Evolutionary conservation across 1,140 invertebrate species (phyloP).

Genomic region (Monomorium pharaonis): DNA sequence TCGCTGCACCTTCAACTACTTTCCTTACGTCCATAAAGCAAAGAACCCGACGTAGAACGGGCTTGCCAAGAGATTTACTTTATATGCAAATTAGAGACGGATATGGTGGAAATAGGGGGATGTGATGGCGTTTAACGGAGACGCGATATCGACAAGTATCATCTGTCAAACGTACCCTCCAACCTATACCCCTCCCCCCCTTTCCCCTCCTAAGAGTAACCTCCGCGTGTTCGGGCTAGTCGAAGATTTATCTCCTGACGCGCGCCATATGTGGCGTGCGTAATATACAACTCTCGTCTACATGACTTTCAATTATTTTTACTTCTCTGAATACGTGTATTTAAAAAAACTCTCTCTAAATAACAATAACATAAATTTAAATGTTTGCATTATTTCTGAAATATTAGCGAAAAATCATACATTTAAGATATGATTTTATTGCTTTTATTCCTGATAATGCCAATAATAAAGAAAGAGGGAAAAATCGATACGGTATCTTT

Average conservation of each 20-base stretch:
- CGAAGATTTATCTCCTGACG: slow-evolving; percentile 53
- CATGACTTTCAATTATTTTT: not conserved
- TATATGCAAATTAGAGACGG: slow-evolving; percentile 75
- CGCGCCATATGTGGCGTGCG: slow-evolving; percentile 40
- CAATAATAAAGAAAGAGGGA: slow-evolving; percentile 10
- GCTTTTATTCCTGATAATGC: not conserved
- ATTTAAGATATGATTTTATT: not conserved
- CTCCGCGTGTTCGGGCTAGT: slow-evolving; percentile 44
- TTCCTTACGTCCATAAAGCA: slow-evolving; percentile 70
- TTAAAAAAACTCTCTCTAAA: not conserved
- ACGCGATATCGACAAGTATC: slow-evolving; percentile 78
- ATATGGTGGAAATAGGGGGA: slow-evolving; percentile 72
- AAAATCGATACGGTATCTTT: slow-evolving; percentile 29
- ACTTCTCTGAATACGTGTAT: not conserved
- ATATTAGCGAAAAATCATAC: not conserved
- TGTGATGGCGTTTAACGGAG: slow-evolving; percentile 74
- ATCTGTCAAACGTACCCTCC: slow-evolving; percentile 76
- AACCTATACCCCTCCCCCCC: slow-evolving; percentile 41
- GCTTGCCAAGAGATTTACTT: slow-evolving; percentile 72
- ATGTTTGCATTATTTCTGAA: not conserved
- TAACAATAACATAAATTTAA: not conserved
- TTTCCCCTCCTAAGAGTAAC: slow-evolving; percentile 1
- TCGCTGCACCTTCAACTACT: slow-evolving; percentile 71
- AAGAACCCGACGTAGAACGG: slow-evolving; percentile 42
- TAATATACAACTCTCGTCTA: slow-evolving; percentile 22